These are phyloP conservation scores for Leptestheria dahalacensis DNA, from an alignment of 1,140 invertebrate species.

Conservation along the genomic window DNA sequence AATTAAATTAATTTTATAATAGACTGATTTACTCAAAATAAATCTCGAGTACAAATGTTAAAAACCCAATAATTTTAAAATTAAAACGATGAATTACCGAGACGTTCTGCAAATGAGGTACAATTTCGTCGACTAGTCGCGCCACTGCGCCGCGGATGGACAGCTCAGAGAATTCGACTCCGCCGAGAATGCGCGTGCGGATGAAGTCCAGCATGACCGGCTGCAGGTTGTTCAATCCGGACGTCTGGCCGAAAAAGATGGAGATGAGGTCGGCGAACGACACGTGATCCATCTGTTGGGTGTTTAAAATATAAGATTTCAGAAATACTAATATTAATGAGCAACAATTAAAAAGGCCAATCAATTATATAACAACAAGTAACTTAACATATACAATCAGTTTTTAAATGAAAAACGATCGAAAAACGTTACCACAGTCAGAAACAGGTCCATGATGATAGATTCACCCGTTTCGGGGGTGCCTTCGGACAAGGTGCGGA, in stretches of 20 bases:
- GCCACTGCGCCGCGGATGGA: slow-evolving; percentile 22
- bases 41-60: no score
- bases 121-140: slow-evolving; percentile 19
- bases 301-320: background rate
- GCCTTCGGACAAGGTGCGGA: slow-evolving; percentile 28
- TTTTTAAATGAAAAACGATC: no score
- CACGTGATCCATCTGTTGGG: slow-evolving; percentile 20
- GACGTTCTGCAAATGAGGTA: slow-evolving; percentile 19
- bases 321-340: slow-evolving; percentile 6
- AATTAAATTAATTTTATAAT: background rate
- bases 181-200: slow-evolving; percentile 22
- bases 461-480: slow-evolving; percentile 30
- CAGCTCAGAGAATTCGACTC: slow-evolving; percentile 22
- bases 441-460: slow-evolving; percentile 29
- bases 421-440: slow-evolving; percentile 28
- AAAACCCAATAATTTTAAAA: slow-evolving; percentile 12
- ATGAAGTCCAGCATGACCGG: slow-evolving; percentile 26
- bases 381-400: no score
- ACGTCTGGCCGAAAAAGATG: slow-evolving; percentile 29
- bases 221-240: slow-evolving; percentile 23
- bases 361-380: background rate
- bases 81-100: slow-evolving; percentile 18
- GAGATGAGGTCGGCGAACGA: slow-evolving; percentile 32
- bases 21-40: no score
- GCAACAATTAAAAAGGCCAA: slow-evolving; percentile 19